Evolutionary conservation across 2,113 vertebrate genomes (phyloP).

Genomic region (Patagioenas fasciata): DNA sequence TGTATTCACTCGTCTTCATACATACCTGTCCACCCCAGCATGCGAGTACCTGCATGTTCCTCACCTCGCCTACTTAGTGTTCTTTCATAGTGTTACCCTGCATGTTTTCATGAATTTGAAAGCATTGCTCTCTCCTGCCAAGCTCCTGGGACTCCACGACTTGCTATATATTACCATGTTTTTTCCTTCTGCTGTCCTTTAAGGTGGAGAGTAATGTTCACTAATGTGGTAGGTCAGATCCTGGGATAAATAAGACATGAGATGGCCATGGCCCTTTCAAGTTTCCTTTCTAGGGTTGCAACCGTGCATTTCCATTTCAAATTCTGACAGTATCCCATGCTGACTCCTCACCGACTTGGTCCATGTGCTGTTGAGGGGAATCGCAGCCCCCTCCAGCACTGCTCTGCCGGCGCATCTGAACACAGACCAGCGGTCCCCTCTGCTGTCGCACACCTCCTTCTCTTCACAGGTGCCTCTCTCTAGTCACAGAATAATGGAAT

Average conservation of each 20-base stretch:
- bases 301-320: neutral
- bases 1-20: neutral
- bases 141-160: neutral
- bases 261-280: neutral
- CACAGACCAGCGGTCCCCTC: rapidly evolving
- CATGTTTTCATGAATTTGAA: neutral
- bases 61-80: neutral
- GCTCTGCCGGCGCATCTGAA: neutral
- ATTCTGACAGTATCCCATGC: neutral
- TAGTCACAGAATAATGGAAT: too few relatives aligned
- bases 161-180: neutral
- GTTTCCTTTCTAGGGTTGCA: slow-evolving; percentile 42
- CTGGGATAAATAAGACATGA: neutral
- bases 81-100: neutral
- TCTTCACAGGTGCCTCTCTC: neutral
- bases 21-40: neutral
- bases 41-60: neutral
- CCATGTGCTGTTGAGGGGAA: rapidly evolving
- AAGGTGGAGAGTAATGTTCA: neutral
- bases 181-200: neutral
- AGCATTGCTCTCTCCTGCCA: neutral
- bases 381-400: neutral
- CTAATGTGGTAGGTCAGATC: neutral
- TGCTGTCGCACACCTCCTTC: neutral
- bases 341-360: neutral